Evolutionary conservation across 2,113 vertebrate species (phyloP).

Genomic region (Chaetodon auriga): DNA sequence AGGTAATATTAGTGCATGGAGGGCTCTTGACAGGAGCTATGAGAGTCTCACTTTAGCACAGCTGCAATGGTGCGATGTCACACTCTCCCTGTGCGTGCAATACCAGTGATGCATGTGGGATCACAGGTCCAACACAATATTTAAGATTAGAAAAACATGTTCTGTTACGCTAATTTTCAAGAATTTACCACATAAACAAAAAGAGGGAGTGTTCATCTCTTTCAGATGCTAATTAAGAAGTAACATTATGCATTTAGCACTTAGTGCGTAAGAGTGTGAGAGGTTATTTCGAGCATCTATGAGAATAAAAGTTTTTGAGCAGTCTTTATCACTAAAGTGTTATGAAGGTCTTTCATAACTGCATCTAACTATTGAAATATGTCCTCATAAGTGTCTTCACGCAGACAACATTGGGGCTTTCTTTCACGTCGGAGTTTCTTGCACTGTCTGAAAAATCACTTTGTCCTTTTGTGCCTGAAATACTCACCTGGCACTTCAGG

Average conservation of each 20-base stretch:
- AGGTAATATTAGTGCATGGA: not conserved
- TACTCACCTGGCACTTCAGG: conserved; percentile 41
- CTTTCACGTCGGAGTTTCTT: not conserved
- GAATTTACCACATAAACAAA: not conserved
- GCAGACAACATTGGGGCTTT: not conserved
- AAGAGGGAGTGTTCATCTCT: not conserved
- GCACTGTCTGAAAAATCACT: conserved; percentile 31
- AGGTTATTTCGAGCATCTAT: not conserved
- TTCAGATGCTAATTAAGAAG: not conserved
- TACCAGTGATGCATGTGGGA: conserved; percentile 8
- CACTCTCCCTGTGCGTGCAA: not conserved
- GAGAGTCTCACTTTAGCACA: not conserved
- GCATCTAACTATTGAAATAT: not conserved
- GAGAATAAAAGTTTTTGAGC: not conserved
- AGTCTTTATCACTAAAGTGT: not conserved
- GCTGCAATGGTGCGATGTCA: conserved; percentile 19
- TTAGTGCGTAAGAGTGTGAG: not conserved
- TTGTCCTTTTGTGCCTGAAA: conserved; percentile 46
- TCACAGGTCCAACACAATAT: conserved; percentile 3
- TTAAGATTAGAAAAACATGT: not conserved
- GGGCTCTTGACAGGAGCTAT: not conserved
- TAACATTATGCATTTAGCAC: not conserved
- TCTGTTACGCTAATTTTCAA: not conserved
- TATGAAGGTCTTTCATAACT: not conserved
- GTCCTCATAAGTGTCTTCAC: not conserved